A percentile compares a stretch with the other conserved stretches of the same genome.
These are phyloP conservation scores for Lysandra bellargus DNA, from an alignment of 2,888 invertebrate genomes.

Conservation along the genomic window DNA sequence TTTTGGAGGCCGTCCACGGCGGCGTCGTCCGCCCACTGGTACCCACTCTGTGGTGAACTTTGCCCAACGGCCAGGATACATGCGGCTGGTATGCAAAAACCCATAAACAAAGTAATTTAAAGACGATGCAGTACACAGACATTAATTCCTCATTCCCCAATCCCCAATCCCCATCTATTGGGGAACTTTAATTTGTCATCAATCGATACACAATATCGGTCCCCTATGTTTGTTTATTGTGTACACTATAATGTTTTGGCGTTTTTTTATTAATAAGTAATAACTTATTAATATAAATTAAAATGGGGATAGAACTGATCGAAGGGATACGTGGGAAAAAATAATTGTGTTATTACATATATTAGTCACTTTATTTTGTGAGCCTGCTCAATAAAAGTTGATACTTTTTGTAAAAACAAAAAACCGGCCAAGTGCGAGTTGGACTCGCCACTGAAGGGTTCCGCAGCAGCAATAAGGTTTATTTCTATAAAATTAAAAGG, in stretches of 20 bases:
- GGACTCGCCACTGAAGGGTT: too few species aligned
- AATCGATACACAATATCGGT: slow-evolving; percentile 6
- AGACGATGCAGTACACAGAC: neutral
- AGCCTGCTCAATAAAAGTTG: too few species aligned
- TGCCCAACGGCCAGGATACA: too few species aligned
- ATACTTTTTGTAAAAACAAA: too few species aligned
- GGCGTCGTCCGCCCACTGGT: too few species aligned
- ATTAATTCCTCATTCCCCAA: neutral
- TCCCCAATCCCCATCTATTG: neutral
- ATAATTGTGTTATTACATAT: neutral
- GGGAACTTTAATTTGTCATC: slow-evolving; percentile 17
- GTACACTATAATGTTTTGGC: neutral
- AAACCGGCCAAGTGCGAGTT: too few species aligned
- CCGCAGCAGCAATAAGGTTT: too few species aligned
- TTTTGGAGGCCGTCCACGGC: too few species aligned
- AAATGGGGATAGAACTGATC: neutral
- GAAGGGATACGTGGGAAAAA: neutral
- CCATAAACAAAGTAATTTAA: neutral
- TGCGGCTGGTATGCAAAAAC: too few species aligned
- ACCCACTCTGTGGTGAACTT: too few species aligned
- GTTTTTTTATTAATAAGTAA: slow-evolving; percentile 18
- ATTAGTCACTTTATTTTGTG: too few species aligned
- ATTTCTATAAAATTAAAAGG: too few species aligned
- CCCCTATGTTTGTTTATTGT: slow-evolving; percentile 26
- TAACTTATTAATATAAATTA: slow-evolving; percentile 10